Percentiles rank a stretch among this genome's conserved stretches.
Evolutionary conservation across 2,113 vertebrate genomes (phyloP).

Genomic region (Syngnathus scovelli): DNA sequence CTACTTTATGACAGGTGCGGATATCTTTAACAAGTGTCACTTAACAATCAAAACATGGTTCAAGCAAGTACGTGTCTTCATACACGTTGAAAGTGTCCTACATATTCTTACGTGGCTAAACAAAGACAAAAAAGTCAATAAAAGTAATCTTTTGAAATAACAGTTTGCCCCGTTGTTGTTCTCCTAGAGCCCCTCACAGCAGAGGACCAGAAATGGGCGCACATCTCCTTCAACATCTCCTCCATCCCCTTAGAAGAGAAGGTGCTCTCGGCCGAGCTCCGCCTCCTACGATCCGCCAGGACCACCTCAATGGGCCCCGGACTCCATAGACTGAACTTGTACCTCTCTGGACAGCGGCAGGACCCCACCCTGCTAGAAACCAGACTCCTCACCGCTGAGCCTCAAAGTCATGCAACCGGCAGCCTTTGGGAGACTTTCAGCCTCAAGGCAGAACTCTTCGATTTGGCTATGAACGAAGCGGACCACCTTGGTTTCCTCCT

Average conservation of each 20-base stretch:
- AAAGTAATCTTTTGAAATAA: not conserved
- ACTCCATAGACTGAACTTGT: slow-evolving; percentile 64
- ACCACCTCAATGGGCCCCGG: slow-evolving; percentile 30
- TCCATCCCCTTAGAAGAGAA: slow-evolving; percentile 73
- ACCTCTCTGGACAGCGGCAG: slow-evolving; percentile 49
- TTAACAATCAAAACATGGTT: slow-evolving; percentile 3
- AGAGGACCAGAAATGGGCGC: slow-evolving; percentile 42
- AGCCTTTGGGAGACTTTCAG: slow-evolving; percentile 72
- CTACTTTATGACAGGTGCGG: slow-evolving; percentile 7
- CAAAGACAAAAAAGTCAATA: not conserved
- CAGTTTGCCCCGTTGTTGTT: slow-evolving; percentile 3
- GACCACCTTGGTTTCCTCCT: slow-evolving; percentile 66
- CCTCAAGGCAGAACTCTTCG: slow-evolving; percentile 61
- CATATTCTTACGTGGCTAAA: not conserved
- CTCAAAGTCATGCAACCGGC: slow-evolving; percentile 16
- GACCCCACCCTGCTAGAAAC: slow-evolving; percentile 63
- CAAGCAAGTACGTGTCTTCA: not conserved
- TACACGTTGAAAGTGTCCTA: not conserved
- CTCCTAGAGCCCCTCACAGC: slow-evolving; percentile 23
- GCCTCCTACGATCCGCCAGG: slow-evolving; percentile 52
- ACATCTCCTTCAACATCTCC: slow-evolving; percentile 75
- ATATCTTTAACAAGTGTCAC: slow-evolving; percentile 18
- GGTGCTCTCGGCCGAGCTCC: slow-evolving; percentile 74
- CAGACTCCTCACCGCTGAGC: slow-evolving; percentile 44
- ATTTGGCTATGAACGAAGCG: slow-evolving; percentile 30